Evolutionary conservation across 2,888 invertebrate species (phyloP).

Genomic region (Xanthia icteritia): DNA sequence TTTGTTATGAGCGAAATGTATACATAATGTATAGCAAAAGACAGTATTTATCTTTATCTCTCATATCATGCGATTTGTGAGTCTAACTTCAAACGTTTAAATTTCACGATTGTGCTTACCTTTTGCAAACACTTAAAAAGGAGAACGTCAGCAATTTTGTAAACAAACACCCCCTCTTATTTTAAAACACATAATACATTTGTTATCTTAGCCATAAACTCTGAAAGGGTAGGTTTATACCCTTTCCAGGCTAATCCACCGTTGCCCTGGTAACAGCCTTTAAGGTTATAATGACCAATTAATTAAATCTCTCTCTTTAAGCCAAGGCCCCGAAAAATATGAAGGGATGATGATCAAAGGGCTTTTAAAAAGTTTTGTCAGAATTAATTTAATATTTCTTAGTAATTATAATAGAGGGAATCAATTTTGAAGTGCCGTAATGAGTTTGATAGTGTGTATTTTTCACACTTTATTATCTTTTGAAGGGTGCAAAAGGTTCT

Average conservation of each 20-base stretch:
- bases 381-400: conserved; percentile 65
- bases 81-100: neutral
- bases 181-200: conserved; percentile 44
- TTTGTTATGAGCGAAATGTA: no score
- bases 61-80: no score
- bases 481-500: neutral
- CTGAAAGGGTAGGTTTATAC: conserved; percentile 49
- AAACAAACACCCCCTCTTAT: conserved; percentile 19
- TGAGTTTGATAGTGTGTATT: conserved; percentile 38
- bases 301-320: conserved; percentile 78
- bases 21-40: no score
- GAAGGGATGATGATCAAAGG: conserved; percentile 74
- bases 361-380: conserved; percentile 65
- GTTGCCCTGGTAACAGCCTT: conserved; percentile 69
- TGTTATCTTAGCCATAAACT: conserved; percentile 55
- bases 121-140: neutral
- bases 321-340: conserved; percentile 69
- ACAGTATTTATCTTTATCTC: no score
- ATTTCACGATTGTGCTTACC: no score
- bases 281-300: conserved; percentile 80
- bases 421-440: conserved; percentile 37
- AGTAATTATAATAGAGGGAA: conserved; percentile 48
- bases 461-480: conserved; percentile 28
- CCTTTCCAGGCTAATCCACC: conserved; percentile 62
- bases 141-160: neutral